Conservation (phyloP, 2,113 vertebrate species). For the Pygoscelis adeliae region DNA sequence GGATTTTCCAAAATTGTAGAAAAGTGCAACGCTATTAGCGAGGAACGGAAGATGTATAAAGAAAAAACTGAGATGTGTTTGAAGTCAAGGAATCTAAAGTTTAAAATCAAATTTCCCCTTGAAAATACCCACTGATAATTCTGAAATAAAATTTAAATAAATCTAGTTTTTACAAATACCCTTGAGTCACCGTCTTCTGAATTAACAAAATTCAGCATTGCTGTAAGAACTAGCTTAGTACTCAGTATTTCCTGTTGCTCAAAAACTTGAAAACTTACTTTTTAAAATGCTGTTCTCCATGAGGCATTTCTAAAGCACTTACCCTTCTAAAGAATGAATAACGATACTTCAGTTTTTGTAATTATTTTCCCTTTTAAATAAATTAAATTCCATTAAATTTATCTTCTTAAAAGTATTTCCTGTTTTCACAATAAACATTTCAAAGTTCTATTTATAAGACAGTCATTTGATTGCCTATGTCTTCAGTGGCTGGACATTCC, state of each 20-base stretch:
- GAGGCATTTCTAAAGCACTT: not conserved
- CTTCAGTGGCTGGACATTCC: constrained; percentile 5
- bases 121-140: not conserved
- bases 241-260: not conserved
- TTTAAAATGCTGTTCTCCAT: not conserved
- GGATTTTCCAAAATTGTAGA: constrained; percentile 99
- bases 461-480: not conserved
- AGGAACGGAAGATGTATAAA: constrained; percentile 96
- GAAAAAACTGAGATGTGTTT: constrained; percentile 92
- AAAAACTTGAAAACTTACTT: not conserved
- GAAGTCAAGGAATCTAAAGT: constrained; percentile 83
- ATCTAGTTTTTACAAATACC: not conserved
- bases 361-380: not conserved
- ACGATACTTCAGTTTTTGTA: not conserved
- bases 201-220: not conserved
- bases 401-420: constrained; percentile 19
- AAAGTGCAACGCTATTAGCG: constrained; percentile 91
- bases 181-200: not conserved
- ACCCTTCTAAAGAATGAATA: not conserved
- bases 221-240: not conserved
- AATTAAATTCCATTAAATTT: not conserved
- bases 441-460: not conserved
- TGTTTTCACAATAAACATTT: constrained; percentile 47
- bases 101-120: not conserved
- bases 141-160: not conserved